phyloP scores from a whole-genome alignment of 2,888 invertebrate species.

The Parasteatoda lunata region DNA sequence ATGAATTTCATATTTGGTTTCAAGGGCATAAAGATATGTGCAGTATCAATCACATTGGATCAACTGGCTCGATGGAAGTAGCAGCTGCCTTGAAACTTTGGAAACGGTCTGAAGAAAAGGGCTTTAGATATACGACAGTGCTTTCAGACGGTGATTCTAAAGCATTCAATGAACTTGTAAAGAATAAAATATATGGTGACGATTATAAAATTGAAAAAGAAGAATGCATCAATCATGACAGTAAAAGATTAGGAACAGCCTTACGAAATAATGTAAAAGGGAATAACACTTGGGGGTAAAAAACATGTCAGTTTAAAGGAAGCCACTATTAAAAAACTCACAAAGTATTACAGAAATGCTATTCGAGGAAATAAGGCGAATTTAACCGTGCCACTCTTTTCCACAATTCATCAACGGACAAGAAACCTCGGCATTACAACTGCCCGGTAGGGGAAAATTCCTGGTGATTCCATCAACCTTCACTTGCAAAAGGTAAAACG shows the following conservation, averaged over 20 bases:
- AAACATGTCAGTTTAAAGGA: constrained; percentile 13
- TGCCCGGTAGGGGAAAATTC: too few relatives aligned
- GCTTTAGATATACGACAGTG: too few relatives aligned
- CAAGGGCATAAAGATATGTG: not conserved
- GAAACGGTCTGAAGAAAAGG: not conserved
- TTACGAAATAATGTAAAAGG: constrained; percentile 18
- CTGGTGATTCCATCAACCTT: too few relatives aligned
- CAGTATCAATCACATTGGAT: constrained; percentile 10
- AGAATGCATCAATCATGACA: constrained; percentile 6
- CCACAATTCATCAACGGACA: too few relatives aligned
- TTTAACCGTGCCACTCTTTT: too few relatives aligned
- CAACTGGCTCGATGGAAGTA: not conserved
- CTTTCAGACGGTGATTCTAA: constrained; percentile 34
- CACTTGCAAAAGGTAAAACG: too few relatives aligned
- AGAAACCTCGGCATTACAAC: too few relatives aligned
- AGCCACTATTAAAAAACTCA: constrained; percentile 8
- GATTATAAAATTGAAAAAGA: constrained; percentile 29
- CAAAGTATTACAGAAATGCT: too few relatives aligned
- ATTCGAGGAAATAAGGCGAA: too few relatives aligned
- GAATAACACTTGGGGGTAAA: constrained; percentile 24
- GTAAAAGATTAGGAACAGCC: constrained; percentile 18
- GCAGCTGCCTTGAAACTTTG: constrained; percentile 1
- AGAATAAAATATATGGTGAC: constrained; percentile 20
- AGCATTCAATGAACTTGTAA: not conserved
- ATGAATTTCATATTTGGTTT: constrained; percentile 8